Evolutionary conservation across 2,888 invertebrate genomes (phyloP).

Genomic region (Nomada fucata): DNA sequence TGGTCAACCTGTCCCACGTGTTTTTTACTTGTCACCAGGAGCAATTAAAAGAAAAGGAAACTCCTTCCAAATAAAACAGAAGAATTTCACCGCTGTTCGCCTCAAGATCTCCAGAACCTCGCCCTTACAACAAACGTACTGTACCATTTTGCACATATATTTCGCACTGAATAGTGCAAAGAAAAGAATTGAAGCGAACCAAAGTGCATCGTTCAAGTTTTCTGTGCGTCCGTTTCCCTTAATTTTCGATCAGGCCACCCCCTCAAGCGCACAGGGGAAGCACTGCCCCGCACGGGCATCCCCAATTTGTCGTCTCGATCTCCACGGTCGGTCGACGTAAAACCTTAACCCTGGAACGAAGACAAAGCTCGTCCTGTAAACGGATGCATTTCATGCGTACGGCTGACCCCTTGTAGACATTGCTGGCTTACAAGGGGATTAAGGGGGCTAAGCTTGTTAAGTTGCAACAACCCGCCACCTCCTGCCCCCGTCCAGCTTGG

Average conservation of each 20-base stretch:
- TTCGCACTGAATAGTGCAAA: not conserved
- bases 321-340: slow-evolving; percentile 59
- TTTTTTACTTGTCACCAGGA: not conserved
- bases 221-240: not conserved
- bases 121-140: not conserved
- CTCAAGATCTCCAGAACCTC: not conserved
- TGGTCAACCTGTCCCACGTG: not conserved
- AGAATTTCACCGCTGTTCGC: no score
- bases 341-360: slow-evolving; percentile 72
- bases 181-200: not conserved
- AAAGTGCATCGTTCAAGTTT: not conserved
- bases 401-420: slow-evolving; percentile 84
- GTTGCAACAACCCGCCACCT: slow-evolving; percentile 80
- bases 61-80: not conserved
- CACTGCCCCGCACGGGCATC: slow-evolving; percentile 47
- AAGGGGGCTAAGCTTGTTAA: slow-evolving; percentile 84
- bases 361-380: slow-evolving; percentile 78
- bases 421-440: slow-evolving; percentile 84
- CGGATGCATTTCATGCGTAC: slow-evolving; percentile 83
- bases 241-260: not conserved
- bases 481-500: slow-evolving; percentile 18
- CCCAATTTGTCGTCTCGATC: slow-evolving; percentile 61
- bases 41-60: not conserved
- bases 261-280: slow-evolving; percentile 41
- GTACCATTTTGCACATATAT: not conserved